Base-by-base conservation (phyloP, 2,797 vertebrate species). In the Telmatherina bonti region DNA sequence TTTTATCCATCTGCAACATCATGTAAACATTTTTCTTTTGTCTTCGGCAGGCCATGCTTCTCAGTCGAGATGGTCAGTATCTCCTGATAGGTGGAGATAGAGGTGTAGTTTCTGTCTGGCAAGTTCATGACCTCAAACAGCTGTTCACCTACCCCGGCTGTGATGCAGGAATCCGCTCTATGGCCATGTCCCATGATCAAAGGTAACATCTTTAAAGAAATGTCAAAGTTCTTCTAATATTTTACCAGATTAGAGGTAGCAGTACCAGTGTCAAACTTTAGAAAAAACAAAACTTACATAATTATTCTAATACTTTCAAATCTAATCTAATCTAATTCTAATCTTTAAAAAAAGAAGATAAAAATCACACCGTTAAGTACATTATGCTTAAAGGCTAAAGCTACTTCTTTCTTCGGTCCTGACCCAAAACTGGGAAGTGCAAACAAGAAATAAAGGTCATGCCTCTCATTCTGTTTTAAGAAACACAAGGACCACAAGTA, bases 171-270 rank as follows among this genome's bases (percentile, higher is more conserved):
- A 96, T 99, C 91, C 96, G 98, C 70, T 97, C 98, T 56, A 98
- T 99, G 96, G 96, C 96, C 62, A 94, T 99, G 80, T 98, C 97
- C 0, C 95, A 96, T 33, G 98, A 99, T 95, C 98, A 99, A 94
- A 97, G 97, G 98, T 99, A 90, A 63, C 1, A 0, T 0, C 13
- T 10, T 4, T 18, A 7, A 1, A 15, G 22, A 35, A 35, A 38
- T 26, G 5, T 15, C 36, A 33, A 5, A 59, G 16, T 0, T 36
- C 10, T 3, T 35, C 18, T 4, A 4, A 55, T 27, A 6, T 27
- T 43, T 27, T 2, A 47, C 47, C 24, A 33, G 10, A 29, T 33
- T n/a, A 1, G 1, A 38, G 11, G 33, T 18, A 24, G 10, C 11
- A 26, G 26, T 12, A 51, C 49, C 11, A 38, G 38, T 41, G 38